These are phyloP conservation scores for Tachina lurida DNA, from an alignment of 2,888 invertebrate species.

Conservation along the genomic window DNA sequence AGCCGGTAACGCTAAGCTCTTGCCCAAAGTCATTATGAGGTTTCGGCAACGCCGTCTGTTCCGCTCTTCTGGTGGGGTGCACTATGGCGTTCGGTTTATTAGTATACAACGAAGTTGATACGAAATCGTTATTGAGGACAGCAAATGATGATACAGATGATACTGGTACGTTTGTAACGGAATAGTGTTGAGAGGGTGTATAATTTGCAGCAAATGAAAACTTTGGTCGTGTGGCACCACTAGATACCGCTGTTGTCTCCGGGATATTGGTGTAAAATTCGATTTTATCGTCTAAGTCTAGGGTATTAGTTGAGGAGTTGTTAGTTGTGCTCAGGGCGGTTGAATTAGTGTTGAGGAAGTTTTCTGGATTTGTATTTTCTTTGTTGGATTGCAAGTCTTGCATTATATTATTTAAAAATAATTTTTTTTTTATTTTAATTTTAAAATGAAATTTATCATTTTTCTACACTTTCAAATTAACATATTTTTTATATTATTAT, in stretches of 20 bases:
- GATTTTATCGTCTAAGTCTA: conserved; percentile 28
- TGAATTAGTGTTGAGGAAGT: conserved; percentile 71
- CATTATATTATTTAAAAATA: conserved; percentile 70
- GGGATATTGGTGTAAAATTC: conserved; percentile 40
- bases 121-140: conserved; percentile 75
- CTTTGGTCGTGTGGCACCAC: conserved; percentile 74
- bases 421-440: conserved; percentile 12
- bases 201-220: conserved; percentile 77
- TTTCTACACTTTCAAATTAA: conserved; percentile 10
- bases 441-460: conserved; percentile 53
- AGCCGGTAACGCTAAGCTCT: conserved; percentile 64
- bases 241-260: neutral
- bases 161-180: conserved; percentile 71
- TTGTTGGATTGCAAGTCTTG: conserved; percentile 69
- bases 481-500: neutral
- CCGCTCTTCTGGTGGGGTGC: conserved; percentile 83
- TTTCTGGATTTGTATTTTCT: conserved; percentile 72
- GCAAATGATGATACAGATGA: conserved; percentile 74
- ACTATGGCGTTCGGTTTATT: conserved; percentile 85
- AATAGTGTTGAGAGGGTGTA: conserved; percentile 39
- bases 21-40: conserved; percentile 43
- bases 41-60: conserved; percentile 71
- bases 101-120: conserved; percentile 68
- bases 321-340: conserved; percentile 48
- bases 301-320: conserved; percentile 65